These are phyloP conservation scores for Galaxea fascicularis DNA, from an alignment of 92 coral and sea anemone species.

Conservation along the genomic window DNA sequence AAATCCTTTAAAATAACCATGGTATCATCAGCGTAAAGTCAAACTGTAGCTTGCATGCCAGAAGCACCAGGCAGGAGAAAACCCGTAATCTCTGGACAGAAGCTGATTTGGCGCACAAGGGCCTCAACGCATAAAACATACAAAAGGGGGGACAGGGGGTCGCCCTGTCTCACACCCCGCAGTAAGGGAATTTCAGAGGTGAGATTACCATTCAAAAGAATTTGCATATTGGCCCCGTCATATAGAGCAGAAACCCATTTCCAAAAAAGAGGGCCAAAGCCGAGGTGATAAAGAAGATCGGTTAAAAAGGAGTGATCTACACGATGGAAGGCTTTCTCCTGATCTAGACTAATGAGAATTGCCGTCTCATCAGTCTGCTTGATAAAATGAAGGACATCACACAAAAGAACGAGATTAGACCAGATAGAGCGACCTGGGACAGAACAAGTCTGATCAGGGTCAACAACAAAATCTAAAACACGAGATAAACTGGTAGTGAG, in stretches of 20 bases:
- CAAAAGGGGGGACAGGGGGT: background rate
- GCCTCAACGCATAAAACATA: background rate
- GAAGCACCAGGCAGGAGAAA: constrained; percentile 3
- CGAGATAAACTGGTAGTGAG: background rate
- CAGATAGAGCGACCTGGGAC: background rate
- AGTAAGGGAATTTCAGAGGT: background rate
- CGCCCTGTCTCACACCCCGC: constrained; percentile 14
- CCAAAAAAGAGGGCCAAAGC: background rate
- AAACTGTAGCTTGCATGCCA: background rate
- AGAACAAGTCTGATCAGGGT: background rate
- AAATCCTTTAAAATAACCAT: too few relatives aligned
- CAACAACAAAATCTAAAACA: background rate
- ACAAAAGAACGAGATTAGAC: background rate
- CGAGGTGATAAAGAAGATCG: background rate
- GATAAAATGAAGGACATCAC: background rate
- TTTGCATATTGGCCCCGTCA: background rate
- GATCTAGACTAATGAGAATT: background rate
- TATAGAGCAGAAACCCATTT: background rate
- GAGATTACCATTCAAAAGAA: background rate
- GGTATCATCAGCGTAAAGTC: constrained; percentile 11
- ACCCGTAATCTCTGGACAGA: background rate
- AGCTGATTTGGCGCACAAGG: background rate
- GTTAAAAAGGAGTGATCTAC: background rate
- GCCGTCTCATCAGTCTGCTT: background rate
- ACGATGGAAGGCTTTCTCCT: constrained; percentile 18